Percentiles rank a stretch among this genome's conserved stretches.
phyloP scores from a whole-genome alignment of 2,888 invertebrate genomes.

The Drosophila lutescens region DNA sequence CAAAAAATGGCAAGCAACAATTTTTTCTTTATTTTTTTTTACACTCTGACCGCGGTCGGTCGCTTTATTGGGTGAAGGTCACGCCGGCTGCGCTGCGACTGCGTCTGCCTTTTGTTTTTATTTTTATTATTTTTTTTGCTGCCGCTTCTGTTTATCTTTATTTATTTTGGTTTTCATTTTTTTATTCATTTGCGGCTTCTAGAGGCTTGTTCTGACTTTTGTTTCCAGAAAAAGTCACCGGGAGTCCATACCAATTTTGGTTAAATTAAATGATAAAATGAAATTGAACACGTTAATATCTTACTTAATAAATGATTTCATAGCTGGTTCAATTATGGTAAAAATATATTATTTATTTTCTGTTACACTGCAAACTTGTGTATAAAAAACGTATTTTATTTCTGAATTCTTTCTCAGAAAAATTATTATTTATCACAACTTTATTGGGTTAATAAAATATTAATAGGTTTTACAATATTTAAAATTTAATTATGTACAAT shows the following conservation, averaged over 20 bases:
- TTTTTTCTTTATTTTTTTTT: conserved; percentile 28
- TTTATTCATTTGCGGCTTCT: neutral
- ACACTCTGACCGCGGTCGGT: conserved; percentile 65
- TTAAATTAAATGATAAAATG: neutral
- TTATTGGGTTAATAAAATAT: neutral
- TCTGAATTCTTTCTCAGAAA: neutral
- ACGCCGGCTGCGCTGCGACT: conserved; percentile 51
- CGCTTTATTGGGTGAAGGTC: conserved; percentile 77
- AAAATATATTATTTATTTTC: neutral
- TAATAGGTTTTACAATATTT: too few relatives aligned
- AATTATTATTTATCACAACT: neutral
- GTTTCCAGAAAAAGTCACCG: conserved; percentile 1
- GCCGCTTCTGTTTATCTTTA: conserved; percentile 25
- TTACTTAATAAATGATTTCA: neutral
- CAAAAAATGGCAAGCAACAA: conserved; percentile 13
- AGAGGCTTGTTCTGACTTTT: conserved; percentile 7
- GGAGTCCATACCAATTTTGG: neutral
- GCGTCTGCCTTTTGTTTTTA: conserved; percentile 35
- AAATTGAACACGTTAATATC: neutral
- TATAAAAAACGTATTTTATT: neutral
- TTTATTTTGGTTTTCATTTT: conserved; percentile 12
- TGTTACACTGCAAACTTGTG: neutral
- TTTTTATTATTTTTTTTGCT: conserved; percentile 18
- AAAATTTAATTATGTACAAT: too few relatives aligned
- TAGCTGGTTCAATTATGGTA: too few relatives aligned